Percentiles rank a stretch among this genome's conserved stretches.
phyloP scores from a whole-genome alignment of 35 echinoderm and acorn worm species.

The Heliocidaris tuberculata region DNA sequence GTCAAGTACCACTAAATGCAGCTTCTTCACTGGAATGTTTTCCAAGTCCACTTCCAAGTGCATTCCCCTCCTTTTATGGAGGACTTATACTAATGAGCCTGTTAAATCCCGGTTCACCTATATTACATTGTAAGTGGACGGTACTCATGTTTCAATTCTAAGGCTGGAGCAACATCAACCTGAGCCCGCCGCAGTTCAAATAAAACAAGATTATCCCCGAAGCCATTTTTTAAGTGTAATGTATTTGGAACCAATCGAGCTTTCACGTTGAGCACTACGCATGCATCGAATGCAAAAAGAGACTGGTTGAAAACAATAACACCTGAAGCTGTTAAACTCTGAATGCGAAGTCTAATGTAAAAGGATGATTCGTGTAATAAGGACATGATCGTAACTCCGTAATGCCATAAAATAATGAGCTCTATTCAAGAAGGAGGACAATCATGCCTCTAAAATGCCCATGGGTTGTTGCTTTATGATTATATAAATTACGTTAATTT shows the following conservation, averaged over 20 bases:
- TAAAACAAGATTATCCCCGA: not conserved
- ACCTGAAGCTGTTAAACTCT: no score
- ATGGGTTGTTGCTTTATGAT: no score
- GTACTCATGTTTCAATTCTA: not conserved
- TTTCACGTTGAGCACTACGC: not conserved
- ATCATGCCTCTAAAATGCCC: no score
- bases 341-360: no score
- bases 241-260: not conserved
- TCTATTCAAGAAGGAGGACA: no score
- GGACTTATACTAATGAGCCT: not conserved
- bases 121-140: not conserved
- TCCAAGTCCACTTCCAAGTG: conserved; percentile 8
- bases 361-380: no score
- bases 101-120: not conserved
- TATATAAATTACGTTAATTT: no score
- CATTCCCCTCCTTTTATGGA: not conserved
- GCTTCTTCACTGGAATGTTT: not conserved
- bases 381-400: not conserved
- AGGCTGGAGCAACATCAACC: not conserved
- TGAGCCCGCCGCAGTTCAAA: not conserved
- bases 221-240: not conserved
- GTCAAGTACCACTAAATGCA: not conserved
- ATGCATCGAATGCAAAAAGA: no score
- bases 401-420: no score
- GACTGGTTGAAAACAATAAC: no score